Conservation (phyloP, 2,113 vertebrate genomes). For the Sylvietta virens region DNA sequence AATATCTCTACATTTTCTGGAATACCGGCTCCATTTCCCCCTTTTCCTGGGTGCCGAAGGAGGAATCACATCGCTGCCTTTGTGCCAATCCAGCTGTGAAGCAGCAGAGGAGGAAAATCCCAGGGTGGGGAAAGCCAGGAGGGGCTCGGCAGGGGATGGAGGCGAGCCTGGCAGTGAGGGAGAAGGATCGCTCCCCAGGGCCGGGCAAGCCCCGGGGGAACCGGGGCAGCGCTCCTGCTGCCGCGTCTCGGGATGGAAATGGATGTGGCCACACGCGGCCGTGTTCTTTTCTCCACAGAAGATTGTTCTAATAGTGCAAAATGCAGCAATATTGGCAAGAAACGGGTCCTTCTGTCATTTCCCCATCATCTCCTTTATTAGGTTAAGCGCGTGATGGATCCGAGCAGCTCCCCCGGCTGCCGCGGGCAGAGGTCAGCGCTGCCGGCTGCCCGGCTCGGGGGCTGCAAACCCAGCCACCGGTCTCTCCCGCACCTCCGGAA, state of each 20-base stretch:
- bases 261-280: neutral
- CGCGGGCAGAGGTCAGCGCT: neutral
- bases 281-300: neutral
- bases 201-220: fast-evolving
- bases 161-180: neutral
- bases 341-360: neutral
- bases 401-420: neutral
- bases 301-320: neutral
- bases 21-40: neutral
- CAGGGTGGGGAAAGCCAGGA: fast-evolving
- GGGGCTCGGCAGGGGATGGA: neutral
- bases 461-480: fast-evolving
- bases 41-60: neutral
- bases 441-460: fast-evolving
- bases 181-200: fast-evolving
- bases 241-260: neutral
- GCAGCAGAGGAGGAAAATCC: neutral
- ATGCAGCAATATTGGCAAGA: constrained; percentile 4
- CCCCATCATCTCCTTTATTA: neutral
- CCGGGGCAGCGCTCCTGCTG: fast-evolving
- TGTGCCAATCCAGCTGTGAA: neutral
- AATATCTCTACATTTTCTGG: fast-evolving
- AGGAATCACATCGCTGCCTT: fast-evolving
- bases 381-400: neutral
- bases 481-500: neutral